A percentile compares a stretch with the other conserved stretches of the same genome.
Conservation (phyloP, 2,113 vertebrate genomes). For the Lethenteron camtschaticum region DNA sequence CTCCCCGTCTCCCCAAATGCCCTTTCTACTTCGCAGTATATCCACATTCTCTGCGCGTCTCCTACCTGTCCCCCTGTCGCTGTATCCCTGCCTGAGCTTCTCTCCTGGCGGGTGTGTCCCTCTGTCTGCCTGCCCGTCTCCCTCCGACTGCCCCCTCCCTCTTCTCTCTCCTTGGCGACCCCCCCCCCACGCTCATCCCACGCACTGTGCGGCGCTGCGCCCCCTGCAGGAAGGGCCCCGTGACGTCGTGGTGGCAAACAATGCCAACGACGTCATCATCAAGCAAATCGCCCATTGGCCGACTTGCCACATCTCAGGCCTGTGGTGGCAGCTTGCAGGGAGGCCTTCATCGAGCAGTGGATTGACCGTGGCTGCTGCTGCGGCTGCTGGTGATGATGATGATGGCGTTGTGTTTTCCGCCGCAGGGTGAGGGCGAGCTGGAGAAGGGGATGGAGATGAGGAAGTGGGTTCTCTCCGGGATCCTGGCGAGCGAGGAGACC, state of each 20-base stretch:
- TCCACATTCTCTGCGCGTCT: not conserved
- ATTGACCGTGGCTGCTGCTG: no score
- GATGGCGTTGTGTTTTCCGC: no score
- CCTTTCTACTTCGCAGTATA: not conserved
- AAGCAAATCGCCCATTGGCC: no score
- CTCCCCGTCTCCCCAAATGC: not conserved
- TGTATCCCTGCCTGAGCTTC: not conserved
- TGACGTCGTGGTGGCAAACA: no score
- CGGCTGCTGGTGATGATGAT: no score
- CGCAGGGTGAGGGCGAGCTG: slow-evolving; percentile 40
- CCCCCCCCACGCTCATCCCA: not conserved
- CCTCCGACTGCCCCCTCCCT: not conserved
- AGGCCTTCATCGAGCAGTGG: no score
- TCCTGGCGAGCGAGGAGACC: slow-evolving; percentile 89
- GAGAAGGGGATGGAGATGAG: slow-evolving; percentile 93
- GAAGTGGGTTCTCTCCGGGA: slow-evolving; percentile 76
- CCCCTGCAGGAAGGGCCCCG: no score
- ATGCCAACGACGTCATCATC: no score
- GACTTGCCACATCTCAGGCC: no score
- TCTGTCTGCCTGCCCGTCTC: not conserved
- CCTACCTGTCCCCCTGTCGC: not conserved
- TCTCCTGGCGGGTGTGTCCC: not conserved
- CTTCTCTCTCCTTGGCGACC: not conserved
- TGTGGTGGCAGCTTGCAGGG: no score
- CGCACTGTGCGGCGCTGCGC: no score